Base-by-base conservation (phyloP, 2,888 invertebrate species). In the Pterostichus madidus region DNA sequence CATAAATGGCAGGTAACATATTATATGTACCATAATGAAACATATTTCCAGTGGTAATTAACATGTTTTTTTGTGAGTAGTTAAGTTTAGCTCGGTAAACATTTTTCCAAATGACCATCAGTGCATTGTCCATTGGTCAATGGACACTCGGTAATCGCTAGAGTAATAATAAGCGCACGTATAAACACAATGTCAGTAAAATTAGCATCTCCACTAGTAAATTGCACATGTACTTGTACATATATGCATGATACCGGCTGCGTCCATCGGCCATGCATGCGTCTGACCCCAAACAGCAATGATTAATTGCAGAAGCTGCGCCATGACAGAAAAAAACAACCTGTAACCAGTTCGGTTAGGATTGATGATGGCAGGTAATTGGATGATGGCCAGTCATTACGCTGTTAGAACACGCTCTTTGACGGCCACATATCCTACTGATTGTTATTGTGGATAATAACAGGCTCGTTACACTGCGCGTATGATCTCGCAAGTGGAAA, bases 321-420 rank as follows among this genome's bases (percentile, higher is more conserved):
- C 85, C 85, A 86, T 85, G 86, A 78, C 71, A 78, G 83, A 61
- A 77, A 86, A 86, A 86, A 86, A 86, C 85, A 86, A 86, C 85
- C 86, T 85, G 86, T 87, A 87, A 88, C 87, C 87, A 87, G 88
- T 88, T 87, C 86, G 86, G 86, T 85, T 87, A 87, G 87, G 87
- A 88, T 88, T 88, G 89, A 88, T 88, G 88, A 88, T 88, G 88
- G 88, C 86, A 87, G 87, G 87, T 89, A 89, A 89, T 89, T 89
- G 89, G 89, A 88, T 88, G 88, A 89, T 88, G 87, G 88, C 85
- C 87, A 87, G 86, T 88, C 88, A 88, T 88, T 88, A 88, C 87
- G 86, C 87, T 87, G 87, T 88, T 88, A 88, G 87, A 86, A 86
- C 86, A 86, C 87, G 87, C 87, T 87, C 88, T 88, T 88, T 88